phyloP scores from a whole-genome alignment of 2,113 vertebrate species.

The Tricholaema leucomelas region DNA sequence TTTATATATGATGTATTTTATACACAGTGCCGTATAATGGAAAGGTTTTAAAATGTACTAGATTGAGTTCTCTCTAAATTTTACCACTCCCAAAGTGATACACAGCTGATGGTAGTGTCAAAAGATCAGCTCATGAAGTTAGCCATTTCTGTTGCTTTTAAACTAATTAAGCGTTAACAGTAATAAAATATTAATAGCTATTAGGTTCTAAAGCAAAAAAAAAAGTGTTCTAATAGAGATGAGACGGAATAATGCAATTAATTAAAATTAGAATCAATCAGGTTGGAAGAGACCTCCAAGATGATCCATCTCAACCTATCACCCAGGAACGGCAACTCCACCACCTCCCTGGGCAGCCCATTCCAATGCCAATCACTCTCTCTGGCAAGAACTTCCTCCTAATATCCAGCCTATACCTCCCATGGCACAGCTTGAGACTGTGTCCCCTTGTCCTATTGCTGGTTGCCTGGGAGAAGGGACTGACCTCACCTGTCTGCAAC shows the following conservation, averaged over 20 bases:
- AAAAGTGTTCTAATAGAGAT: not conserved
- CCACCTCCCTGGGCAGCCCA: too few species aligned
- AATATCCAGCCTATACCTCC: too few species aligned
- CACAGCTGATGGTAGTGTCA: not conserved
- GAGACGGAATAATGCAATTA: not conserved
- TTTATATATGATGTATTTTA: not conserved
- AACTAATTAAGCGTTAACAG: not conserved
- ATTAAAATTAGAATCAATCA: too few species aligned
- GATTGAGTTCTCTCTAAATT: not conserved
- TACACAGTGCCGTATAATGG: not conserved
- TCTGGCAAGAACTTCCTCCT: too few species aligned
- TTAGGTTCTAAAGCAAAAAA: not conserved
- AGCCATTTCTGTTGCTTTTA: not conserved
- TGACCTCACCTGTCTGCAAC: too few species aligned
- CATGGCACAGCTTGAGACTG: too few species aligned
- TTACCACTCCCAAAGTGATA: not conserved
- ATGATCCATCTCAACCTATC: too few species aligned
- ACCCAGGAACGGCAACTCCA: too few species aligned
- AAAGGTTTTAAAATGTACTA: not conserved
- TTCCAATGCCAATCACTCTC: too few species aligned
- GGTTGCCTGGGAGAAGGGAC: too few species aligned
- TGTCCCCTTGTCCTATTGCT: too few species aligned
- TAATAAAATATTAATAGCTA: constrained; percentile 16
- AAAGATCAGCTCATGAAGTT: not conserved
- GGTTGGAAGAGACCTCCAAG: too few species aligned